Percentiles rank a stretch among this genome's conserved stretches.
Conservation (phyloP, 2,113 vertebrate species). For the Myrmophylax atrothorax region DNA sequence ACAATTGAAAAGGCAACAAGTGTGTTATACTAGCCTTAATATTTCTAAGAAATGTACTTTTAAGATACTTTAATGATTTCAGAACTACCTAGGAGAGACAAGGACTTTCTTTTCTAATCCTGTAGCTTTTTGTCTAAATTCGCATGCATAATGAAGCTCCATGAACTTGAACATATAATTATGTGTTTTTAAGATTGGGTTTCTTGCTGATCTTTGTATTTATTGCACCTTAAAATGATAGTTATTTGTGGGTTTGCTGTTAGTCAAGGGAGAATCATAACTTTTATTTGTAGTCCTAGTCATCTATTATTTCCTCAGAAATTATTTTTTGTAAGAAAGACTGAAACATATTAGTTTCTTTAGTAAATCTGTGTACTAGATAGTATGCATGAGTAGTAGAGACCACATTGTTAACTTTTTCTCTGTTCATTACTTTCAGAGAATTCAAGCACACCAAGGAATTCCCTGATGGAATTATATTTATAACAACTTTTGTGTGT, state of each 20-base stretch:
- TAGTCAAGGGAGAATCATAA: not conserved
- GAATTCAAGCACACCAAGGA: not conserved
- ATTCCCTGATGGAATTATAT: not conserved
- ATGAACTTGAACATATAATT: not conserved
- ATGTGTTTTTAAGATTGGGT: not conserved
- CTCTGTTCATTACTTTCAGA: not conserved
- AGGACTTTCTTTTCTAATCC: not conserved
- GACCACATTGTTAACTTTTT: not conserved
- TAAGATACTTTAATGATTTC: not conserved
- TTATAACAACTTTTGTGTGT: not conserved
- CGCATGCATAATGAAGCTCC: not conserved
- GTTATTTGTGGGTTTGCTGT: not conserved
- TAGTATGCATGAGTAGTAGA: not conserved
- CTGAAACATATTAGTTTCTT: not conserved
- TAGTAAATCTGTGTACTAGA: not conserved
- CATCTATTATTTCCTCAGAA: conserved; percentile 20
- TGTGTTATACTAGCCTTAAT: not conserved
- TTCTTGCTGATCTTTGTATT: not conserved
- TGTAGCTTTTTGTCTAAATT: not conserved
- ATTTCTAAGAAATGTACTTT: not conserved
- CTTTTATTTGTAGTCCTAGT: not conserved
- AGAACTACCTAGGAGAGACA: not conserved
- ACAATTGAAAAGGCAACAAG: not conserved
- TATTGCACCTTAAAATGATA: not conserved
- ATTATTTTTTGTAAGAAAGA: not conserved